Conservation (phyloP, 1,140 invertebrate genomes). For the Ephestia elutella region DNA sequence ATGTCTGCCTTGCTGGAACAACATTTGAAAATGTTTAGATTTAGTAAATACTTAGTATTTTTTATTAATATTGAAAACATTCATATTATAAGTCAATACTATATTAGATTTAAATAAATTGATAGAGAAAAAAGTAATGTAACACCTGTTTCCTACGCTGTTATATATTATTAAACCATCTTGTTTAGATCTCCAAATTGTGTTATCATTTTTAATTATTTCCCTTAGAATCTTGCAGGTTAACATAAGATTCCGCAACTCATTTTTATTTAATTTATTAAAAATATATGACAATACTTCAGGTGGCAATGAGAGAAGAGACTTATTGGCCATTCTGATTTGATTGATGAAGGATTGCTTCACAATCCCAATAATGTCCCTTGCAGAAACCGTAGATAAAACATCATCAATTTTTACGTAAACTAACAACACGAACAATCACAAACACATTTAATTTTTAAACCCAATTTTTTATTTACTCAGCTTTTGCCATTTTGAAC, state of each 20-base stretch:
- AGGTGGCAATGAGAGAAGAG: constrained; percentile 31
- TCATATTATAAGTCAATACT: too few species aligned
- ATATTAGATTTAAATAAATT: too few species aligned
- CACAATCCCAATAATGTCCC: too few species aligned
- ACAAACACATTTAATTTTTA: too few species aligned
- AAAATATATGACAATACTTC: constrained; percentile 55
- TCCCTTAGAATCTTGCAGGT: constrained; percentile 46
- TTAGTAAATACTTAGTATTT: too few species aligned
- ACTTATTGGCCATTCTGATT: not conserved
- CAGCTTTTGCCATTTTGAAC: too few species aligned
- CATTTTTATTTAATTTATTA: constrained; percentile 30
- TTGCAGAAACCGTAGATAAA: too few species aligned
- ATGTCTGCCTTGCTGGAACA: constrained; percentile 20
- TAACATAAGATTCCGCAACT: constrained; percentile 50
- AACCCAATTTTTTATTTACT: too few species aligned
- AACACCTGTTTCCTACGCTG: constrained; percentile 29
- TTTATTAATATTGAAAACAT: too few species aligned
- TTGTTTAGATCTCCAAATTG: constrained; percentile 38
- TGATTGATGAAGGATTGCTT: not conserved
- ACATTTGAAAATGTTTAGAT: too few species aligned
- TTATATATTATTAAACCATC: constrained; percentile 34
- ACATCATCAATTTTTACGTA: too few species aligned
- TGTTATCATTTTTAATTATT: constrained; percentile 41
- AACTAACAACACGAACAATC: too few species aligned
- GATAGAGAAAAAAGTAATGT: not conserved